phyloP scores from a whole-genome alignment of 1,140 invertebrate genomes.

The Drosophila pachea region DNA sequence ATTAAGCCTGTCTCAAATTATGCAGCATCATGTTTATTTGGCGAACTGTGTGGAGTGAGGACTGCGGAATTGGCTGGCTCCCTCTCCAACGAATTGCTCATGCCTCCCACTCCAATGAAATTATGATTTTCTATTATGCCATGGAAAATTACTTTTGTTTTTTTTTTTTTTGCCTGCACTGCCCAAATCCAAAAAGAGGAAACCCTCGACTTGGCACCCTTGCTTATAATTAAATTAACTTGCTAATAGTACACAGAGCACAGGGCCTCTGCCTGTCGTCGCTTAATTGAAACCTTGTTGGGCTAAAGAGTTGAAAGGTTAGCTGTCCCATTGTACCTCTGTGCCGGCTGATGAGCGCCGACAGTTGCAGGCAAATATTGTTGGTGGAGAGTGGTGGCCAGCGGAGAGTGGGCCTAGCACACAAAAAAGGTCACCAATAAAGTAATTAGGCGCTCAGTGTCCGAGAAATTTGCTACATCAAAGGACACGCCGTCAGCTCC shows the following conservation, averaged over 20 bases:
- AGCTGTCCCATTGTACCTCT: neutral
- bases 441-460: slow-evolving; percentile 75
- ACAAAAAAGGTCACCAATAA: slow-evolving; percentile 73
- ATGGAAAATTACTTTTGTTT: slow-evolving; percentile 49
- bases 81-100: neutral
- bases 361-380: slow-evolving; percentile 30
- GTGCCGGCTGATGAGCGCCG: slow-evolving; percentile 6
- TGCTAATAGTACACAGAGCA: slow-evolving; percentile 47
- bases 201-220: slow-evolving; percentile 23
- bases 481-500: slow-evolving; percentile 41
- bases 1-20: slow-evolving; percentile 23
- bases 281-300: slow-evolving; percentile 64
- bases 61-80: slow-evolving; percentile 9
- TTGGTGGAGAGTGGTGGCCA: neutral
- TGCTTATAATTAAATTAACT: slow-evolving; percentile 69
- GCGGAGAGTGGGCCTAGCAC: neutral
- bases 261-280: slow-evolving; percentile 18
- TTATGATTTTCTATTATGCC: slow-evolving; percentile 35
- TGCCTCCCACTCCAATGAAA: slow-evolving; percentile 3
- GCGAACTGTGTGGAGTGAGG: slow-evolving; percentile 3
- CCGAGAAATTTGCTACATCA: slow-evolving; percentile 75
- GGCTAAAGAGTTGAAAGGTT: slow-evolving; percentile 70
- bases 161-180: slow-evolving; percentile 2
- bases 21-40: slow-evolving; percentile 58
- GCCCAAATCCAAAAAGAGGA: slow-evolving; percentile 25